Conservation (phyloP, 2,888 invertebrate genomes). For the Agrotis segetum region DNA sequence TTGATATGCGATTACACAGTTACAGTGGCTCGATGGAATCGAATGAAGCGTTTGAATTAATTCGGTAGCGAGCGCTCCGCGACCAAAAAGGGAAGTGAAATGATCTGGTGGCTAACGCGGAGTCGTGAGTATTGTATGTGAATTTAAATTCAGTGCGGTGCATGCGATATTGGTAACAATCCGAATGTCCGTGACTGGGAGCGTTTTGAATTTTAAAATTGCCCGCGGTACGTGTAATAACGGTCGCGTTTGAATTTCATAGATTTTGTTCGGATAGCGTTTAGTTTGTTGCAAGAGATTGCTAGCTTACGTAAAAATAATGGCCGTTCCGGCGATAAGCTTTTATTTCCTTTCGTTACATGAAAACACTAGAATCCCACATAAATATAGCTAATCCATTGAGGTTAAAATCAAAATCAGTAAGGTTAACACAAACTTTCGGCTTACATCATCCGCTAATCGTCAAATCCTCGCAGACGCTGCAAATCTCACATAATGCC, state of each 20-base stretch:
- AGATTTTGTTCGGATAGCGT: constrained; percentile 68
- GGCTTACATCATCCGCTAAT: constrained; percentile 64
- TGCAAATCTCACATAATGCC: constrained; percentile 80
- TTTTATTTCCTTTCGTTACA: constrained; percentile 35
- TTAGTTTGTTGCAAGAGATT: constrained; percentile 56
- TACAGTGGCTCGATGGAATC: constrained; percentile 71
- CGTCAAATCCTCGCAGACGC: constrained; percentile 69
- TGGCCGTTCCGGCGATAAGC: constrained; percentile 34
- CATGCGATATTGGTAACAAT: constrained; percentile 84
- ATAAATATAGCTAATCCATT: constrained; percentile 36
- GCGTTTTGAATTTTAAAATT: constrained; percentile 84
- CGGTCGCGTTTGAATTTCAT: constrained; percentile 73
- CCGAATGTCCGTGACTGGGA: constrained; percentile 75
- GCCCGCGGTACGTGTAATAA: constrained; percentile 67
- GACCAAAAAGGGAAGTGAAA: constrained; percentile 73
- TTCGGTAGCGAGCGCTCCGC: constrained; percentile 72
- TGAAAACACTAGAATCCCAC: constrained; percentile 30
- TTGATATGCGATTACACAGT: constrained; percentile 78
- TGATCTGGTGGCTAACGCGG: constrained; percentile 65
- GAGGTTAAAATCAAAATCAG: constrained; percentile 50
- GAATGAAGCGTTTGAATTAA: constrained; percentile 75
- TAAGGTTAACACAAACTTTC: constrained; percentile 52
- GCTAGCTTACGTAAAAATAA: constrained; percentile 44
- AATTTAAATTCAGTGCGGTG: constrained; percentile 82
- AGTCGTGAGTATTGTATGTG: constrained; percentile 70